Percentiles rank a stretch among this genome's conserved stretches.
Evolutionary conservation across 2,888 invertebrate species (phyloP).

Genomic region (Netelia virgata): DNA sequence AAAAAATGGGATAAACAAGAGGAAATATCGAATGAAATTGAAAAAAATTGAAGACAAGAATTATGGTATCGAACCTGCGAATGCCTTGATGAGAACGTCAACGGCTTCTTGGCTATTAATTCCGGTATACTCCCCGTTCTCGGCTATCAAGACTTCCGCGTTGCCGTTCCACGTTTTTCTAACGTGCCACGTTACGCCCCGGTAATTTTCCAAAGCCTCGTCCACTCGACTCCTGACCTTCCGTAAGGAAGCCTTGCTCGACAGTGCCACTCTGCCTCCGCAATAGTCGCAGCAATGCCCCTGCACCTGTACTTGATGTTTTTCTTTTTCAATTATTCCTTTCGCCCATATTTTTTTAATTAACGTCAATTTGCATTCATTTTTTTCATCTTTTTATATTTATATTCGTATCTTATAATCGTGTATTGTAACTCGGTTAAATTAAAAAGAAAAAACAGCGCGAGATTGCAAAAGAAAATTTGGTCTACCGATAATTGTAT

Average conservation of each 20-base stretch:
- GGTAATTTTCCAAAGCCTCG: constrained; percentile 72
- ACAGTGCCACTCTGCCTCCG: constrained; percentile 76
- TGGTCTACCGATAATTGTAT: background rate
- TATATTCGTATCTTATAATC: no score
- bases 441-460: constrained; percentile 7
- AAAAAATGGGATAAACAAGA: constrained; percentile 13
- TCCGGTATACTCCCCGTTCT: constrained; percentile 76
- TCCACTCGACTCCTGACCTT: constrained; percentile 72
- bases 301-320: constrained; percentile 76
- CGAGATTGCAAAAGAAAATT: background rate
- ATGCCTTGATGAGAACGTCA: constrained; percentile 67
- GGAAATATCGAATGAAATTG: constrained; percentile 24
- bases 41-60: constrained; percentile 3
- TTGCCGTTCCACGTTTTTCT: constrained; percentile 75
- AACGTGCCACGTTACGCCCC: constrained; percentile 78
- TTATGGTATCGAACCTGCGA: constrained; percentile 71
- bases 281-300: constrained; percentile 83
- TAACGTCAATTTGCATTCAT: background rate
- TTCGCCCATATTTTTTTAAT: background rate
- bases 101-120: constrained; percentile 74
- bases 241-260: constrained; percentile 70
- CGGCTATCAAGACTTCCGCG: constrained; percentile 79
- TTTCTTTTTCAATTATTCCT: constrained; percentile 24
- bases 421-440: no score
- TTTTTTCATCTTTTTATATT: constrained; percentile 7